Base-by-base conservation (phyloP, 2,888 invertebrate genomes). In the Chloroclysta siterata region DNA sequence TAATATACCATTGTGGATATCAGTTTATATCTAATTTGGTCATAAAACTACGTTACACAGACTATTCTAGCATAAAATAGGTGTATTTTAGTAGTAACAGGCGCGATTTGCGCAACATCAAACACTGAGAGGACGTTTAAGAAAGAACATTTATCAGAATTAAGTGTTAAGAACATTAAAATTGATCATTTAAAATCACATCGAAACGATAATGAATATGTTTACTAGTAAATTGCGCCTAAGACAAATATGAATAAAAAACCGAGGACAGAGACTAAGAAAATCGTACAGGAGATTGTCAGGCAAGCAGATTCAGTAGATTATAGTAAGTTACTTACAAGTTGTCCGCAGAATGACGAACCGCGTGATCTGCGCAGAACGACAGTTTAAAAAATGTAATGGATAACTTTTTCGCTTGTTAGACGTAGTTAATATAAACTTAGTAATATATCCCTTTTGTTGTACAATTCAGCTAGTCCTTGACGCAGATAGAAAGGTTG, bases 21-120 rank as follows among this genome's bases (percentile, higher is more conserved):
- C 80, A 80, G 83, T 85, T n/a, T 86, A 85, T 78, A 78, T 76
- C 90, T 90, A 91, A 82, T 73, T 91, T 91, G 91, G 91, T 91
- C 91, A 83, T 88, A 91, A 85, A 78, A 66, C 88, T 91, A 91
- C 82, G 77, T 84, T 86, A 87, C 82, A 82, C 79, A 83, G 66
- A 74, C 86, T 88, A 88, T 72, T 79, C 89, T 90, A 90, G 87
- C 84, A 86, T 86, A 86, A 80, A 84, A 86, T 85, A 87, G 80
- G 81, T 85, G 79, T 72, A 69, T 72, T 70, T 44, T 61, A 59
- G 60, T 65, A 66, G 62, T 68, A 73, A 75, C 39, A 72, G 72
- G 72, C 76, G 66, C 69, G 69, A 70, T 68, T 60, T 66, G 78
- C 81, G 82, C 72, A 73, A 82, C 80, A 80, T 76, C 68, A 70